Evolutionary conservation across 2,113 vertebrate genomes (phyloP), one percentile per base, ranked within the genome.

Genomic region (Xiphophorus hellerii): DNA sequence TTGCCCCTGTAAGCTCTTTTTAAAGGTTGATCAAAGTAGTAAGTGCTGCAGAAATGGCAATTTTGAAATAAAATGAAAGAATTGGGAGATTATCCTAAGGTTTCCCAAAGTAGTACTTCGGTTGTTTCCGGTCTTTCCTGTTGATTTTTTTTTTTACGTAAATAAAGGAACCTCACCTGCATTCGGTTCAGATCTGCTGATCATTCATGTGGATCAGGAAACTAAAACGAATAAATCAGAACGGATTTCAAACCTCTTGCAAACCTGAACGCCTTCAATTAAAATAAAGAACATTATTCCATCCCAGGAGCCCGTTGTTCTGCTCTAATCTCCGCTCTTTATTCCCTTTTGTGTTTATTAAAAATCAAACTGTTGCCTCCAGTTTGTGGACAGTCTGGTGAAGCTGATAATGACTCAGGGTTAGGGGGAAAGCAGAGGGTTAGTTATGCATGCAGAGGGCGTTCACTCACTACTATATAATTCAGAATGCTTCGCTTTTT

Each of bases 321-420:
- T 22, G 66, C 27, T 22, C 39, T 30, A 30, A 2, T 27, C 79
- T 72, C 72, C 64, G 25, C 51, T 58, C 10, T 58, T 58, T 58
- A 58, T n/a, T 58, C 22, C 25, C 25, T 58, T 28, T 33, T 42
- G 17, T 51, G 33, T 58, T 51, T 68, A 35, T 73, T 78, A 82
- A 7, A 74, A 75, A 72, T 82, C 73, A 75, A 78, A 85, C 64
- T 42, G 78, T 58, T 73, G 67, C 74, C 72, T 74, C 58, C 37
- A n/a, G 77, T 77, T 88, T 80, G 8, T 66, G 73, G 66, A 81
- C 87, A 89, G 84, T 84, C 88, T 85, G 87, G 79, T 74, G 48
- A 84, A 83, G 81, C 87, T 87, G 87, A 85, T 91, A 86, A 88
- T 84, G 74, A 87, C 73, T 88, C 58, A 20, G 71, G 83, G 77